These are phyloP conservation scores for Ophiodon elongatus DNA, from an alignment of 2,113 vertebrate species.

Conservation along the genomic window DNA sequence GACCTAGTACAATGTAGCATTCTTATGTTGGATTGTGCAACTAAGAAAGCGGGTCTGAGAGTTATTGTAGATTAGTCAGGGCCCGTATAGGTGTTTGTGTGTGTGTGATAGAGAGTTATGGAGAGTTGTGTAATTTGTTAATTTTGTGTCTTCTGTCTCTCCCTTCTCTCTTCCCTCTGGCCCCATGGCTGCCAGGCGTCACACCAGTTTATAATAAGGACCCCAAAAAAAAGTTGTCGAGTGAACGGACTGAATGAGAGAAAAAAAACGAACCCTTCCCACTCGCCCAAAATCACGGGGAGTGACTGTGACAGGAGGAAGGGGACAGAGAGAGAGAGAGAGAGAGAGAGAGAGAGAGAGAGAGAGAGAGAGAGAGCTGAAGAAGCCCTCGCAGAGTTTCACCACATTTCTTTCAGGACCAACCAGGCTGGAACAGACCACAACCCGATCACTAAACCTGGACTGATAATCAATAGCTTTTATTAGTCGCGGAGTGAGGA, in stretches of 20 bases:
- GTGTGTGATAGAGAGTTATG: slow-evolving; percentile 15
- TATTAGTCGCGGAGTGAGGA: slow-evolving; percentile 15
- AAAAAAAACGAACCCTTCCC: slow-evolving; percentile 62
- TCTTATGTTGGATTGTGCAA: slow-evolving; percentile 71
- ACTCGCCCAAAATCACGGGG: slow-evolving; percentile 74
- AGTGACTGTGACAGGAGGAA: slow-evolving; percentile 75
- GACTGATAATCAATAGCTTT: slow-evolving; percentile 44
- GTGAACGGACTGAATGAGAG: slow-evolving; percentile 52
- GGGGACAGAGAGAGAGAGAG: slow-evolving; percentile 54
- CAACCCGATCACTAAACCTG: slow-evolving; percentile 22
- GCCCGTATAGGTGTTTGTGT: slow-evolving; percentile 19
- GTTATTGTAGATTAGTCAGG: slow-evolving; percentile 73
- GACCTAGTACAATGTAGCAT: slow-evolving; percentile 67
- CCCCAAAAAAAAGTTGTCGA: slow-evolving; percentile 71
- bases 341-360: slow-evolving; percentile 23
- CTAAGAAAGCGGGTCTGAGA: slow-evolving; percentile 68
- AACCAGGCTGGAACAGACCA: slow-evolving; percentile 37
- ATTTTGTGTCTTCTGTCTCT: slow-evolving; percentile 61
- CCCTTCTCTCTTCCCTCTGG: slow-evolving; percentile 13
- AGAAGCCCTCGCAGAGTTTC: slow-evolving; percentile 44
- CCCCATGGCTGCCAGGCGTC: slow-evolving; percentile 70
- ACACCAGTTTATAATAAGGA: slow-evolving; percentile 78
- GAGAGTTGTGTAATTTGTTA: slow-evolving; percentile 75
- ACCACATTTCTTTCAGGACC: slow-evolving; percentile 47
- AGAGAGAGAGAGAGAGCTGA: slow-evolving; percentile 35